Evolutionary conservation across 1,140 invertebrate genomes (phyloP).

Genomic region (Trichoplusia ni): DNA sequence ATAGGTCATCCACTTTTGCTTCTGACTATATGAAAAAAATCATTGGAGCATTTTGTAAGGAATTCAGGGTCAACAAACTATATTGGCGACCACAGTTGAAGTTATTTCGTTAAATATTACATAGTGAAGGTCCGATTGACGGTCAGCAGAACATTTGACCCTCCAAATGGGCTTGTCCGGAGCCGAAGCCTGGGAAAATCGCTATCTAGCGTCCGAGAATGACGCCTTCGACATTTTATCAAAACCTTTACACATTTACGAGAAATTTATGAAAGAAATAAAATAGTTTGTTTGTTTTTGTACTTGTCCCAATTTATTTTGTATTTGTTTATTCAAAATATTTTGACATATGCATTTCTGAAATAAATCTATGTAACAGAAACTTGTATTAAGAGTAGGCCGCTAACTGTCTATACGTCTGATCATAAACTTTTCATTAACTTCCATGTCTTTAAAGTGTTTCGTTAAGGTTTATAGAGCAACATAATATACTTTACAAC

Average conservation of each 20-base stretch:
- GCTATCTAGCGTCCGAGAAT: conserved; percentile 3
- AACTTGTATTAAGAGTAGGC: too few species aligned
- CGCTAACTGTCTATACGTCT: too few species aligned
- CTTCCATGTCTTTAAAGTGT: too few species aligned
- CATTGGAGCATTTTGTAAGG: background rate
- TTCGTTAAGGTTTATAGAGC: too few species aligned
- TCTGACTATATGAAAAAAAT: too few species aligned
- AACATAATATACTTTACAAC: too few species aligned
- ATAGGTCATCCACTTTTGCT: too few species aligned
- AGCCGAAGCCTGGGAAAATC: background rate
- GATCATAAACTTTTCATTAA: too few species aligned
- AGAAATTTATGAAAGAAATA: background rate
- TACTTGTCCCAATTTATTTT: background rate
- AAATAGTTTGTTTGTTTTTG: background rate
- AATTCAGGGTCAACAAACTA: background rate
- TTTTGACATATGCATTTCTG: too few species aligned
- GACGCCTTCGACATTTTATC: background rate
- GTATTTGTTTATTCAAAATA: too few species aligned
- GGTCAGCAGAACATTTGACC: conserved; percentile 1
- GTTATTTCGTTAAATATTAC: conserved; percentile 13
- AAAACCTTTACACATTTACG: background rate
- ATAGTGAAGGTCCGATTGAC: background rate
- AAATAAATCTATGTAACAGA: too few species aligned
- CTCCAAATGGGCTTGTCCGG: conserved; percentile 5
- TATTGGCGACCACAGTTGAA: background rate